phyloP scores from a whole-genome alignment of 92 coral and sea anemone genomes.

The Virgularia gustaviana region DNA sequence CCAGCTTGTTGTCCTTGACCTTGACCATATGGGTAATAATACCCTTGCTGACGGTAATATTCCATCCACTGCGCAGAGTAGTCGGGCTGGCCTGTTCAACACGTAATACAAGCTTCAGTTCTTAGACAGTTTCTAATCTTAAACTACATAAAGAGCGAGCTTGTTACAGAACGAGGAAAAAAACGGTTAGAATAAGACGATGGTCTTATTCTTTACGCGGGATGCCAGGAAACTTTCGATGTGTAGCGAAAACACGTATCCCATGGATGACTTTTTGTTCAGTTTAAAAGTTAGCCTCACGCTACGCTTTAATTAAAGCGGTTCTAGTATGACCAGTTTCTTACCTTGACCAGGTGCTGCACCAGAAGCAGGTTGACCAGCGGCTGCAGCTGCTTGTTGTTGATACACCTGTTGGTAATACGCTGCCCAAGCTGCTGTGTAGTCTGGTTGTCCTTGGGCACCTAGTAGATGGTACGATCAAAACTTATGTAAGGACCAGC shows the following conservation, averaged over 20 bases:
- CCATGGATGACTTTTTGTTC: too few species aligned
- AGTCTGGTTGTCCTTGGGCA: constrained; percentile 64
- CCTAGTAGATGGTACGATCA: too few species aligned
- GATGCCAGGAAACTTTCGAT: too few species aligned
- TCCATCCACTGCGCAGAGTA: constrained; percentile 97
- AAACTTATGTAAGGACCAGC: too few species aligned
- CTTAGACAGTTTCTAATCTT: neutral
- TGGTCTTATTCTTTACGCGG: too few species aligned
- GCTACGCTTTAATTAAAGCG: too few species aligned
- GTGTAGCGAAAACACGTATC: too few species aligned
- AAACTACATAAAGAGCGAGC: too few species aligned
- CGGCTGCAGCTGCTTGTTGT: constrained; percentile 87
- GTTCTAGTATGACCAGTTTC: too few species aligned
- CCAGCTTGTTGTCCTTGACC: constrained; percentile 60
- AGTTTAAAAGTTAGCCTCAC: too few species aligned
- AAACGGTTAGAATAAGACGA: too few species aligned
- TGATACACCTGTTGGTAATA: constrained; percentile 91
- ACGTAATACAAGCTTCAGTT: neutral
- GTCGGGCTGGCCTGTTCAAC: constrained; percentile 61
- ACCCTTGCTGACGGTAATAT: constrained; percentile 84
- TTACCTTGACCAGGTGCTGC: constrained; percentile 53
- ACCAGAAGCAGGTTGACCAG: constrained; percentile 56
- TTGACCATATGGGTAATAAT: constrained; percentile 68
- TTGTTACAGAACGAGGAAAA: too few species aligned
- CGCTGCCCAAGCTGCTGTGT: constrained; percentile 96